Percentiles rank a stretch among this genome's conserved stretches.
phyloP scores from a whole-genome alignment of 2,797 vertebrate species.

The Halcyon chelicuti region DNA sequence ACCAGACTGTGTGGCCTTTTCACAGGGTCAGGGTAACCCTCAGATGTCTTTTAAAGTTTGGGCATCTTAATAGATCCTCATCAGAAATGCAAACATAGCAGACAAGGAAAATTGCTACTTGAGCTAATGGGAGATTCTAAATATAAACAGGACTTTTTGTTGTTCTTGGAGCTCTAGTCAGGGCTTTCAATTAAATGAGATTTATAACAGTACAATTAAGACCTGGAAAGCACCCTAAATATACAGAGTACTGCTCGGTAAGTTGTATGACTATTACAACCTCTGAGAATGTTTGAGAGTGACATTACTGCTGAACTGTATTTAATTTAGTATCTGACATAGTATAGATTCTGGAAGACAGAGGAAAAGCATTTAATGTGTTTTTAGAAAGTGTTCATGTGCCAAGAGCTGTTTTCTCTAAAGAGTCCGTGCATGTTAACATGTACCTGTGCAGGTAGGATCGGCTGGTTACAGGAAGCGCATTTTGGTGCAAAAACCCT shows the following conservation, averaged over 20 bases:
- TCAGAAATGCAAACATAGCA: not conserved
- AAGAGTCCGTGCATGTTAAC: not conserved
- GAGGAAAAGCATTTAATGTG: not conserved
- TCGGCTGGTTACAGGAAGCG: slow-evolving; percentile 95
- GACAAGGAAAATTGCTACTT: not conserved
- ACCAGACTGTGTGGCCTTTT: not conserved
- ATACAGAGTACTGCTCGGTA: not conserved
- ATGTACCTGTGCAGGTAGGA: slow-evolving; percentile 95
- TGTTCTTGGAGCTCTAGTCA: not conserved
- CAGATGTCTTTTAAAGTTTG: not conserved
- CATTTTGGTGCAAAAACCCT: slow-evolving; percentile 99
- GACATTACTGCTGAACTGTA: not conserved
- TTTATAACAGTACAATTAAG: not conserved
- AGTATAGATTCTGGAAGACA: not conserved
- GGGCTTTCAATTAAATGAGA: not conserved
- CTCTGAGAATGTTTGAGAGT: not conserved
- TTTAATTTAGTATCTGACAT: not conserved
- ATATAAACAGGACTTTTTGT: not conserved
- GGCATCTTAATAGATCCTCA: not conserved
- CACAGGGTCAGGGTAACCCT: not conserved
- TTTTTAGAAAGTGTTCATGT: not conserved
- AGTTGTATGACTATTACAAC: not conserved
- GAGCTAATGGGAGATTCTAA: not conserved
- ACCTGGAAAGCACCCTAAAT: slow-evolving; percentile 23
- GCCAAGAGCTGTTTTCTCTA: not conserved